phyloP scores from a whole-genome alignment of 2,888 invertebrate genomes.

The Melinaea marsaeus region DNA sequence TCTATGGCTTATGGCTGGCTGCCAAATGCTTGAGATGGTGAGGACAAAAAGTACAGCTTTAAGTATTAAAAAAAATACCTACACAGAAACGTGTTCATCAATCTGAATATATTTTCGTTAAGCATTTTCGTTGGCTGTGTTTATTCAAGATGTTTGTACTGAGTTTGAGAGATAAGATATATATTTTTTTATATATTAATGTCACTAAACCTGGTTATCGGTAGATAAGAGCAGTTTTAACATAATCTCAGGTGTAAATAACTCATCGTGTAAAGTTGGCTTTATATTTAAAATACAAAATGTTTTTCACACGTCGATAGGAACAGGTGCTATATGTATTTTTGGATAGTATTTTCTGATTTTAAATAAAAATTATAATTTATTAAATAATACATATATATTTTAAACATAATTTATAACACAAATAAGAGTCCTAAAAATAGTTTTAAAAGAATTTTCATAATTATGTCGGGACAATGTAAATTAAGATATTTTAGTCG shows the following conservation, averaged over 20 bases:
- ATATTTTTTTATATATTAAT: conserved; percentile 61
- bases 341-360: no score
- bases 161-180: conserved; percentile 58
- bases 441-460: background rate
- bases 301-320: conserved; percentile 60
- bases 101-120: conserved; percentile 2
- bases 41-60: conserved; percentile 22
- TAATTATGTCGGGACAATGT: conserved; percentile 9
- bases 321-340: conserved; percentile 34
- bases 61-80: conserved; percentile 17
- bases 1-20: conserved; percentile 33
- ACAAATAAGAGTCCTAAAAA: no score
- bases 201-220: conserved; percentile 56
- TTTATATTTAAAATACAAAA: conserved; percentile 39
- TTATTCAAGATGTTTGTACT: conserved; percentile 60
- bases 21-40: conserved; percentile 36
- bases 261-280: conserved; percentile 46
- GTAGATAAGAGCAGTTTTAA: conserved; percentile 52
- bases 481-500: background rate
- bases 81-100: conserved; percentile 12
- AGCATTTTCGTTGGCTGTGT: conserved; percentile 35
- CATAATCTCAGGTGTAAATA: conserved; percentile 54
- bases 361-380: no score
- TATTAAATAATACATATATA: no score
- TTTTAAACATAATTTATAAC: no score